Evolutionary conservation across 1,140 invertebrate species (phyloP), one percentile per base, ranked within the genome.

Genomic region (Apis florea): DNA sequence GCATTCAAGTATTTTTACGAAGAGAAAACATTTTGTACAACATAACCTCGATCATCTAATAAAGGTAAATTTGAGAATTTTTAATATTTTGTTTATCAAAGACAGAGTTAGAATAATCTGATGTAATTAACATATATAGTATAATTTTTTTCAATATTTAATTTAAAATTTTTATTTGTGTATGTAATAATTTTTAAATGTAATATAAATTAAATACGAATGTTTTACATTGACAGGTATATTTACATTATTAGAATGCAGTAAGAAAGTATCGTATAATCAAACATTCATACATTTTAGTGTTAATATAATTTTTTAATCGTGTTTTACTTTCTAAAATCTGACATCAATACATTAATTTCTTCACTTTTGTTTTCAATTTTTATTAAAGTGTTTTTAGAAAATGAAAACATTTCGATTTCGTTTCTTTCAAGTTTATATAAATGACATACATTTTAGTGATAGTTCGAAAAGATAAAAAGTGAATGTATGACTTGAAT

Each of bases 11-110:
- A 53, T 68, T 24, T 9, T 75, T 47, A 21, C 15, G 21, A 11
- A n/a, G 53, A 17, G 51, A 10, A 53, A n/a, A 26, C 17, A 59
- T 75, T 58, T 49, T 11, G 26, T 11, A 75, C 84, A 66, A 85
- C 72, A 86, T 88, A 88, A 88, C 87, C 87, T 88, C 58, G 40
- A 49, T 1, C 12, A 61, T 69, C 66, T 47, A 63, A 21, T 26
- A 68, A 77, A 88, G 84, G 87, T 88, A 26, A 79, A 84, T 54
- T 15, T n/a, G 8, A 66, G 6, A 59, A 19, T 19, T 13, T 2
- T 21, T 75, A 12, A 51, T 11, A 17, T 13, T 67, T 31, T 13
- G 11, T 5, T 5, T 21, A 3, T 53, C 54, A 12, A 56, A 67
- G n/a, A n/a, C n/a, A n/a, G n/a, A n/a, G n/a, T n/a, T 13, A 31